phyloP scores from a whole-genome alignment of 1,140 invertebrate genomes.

The Physella acuta region DNA sequence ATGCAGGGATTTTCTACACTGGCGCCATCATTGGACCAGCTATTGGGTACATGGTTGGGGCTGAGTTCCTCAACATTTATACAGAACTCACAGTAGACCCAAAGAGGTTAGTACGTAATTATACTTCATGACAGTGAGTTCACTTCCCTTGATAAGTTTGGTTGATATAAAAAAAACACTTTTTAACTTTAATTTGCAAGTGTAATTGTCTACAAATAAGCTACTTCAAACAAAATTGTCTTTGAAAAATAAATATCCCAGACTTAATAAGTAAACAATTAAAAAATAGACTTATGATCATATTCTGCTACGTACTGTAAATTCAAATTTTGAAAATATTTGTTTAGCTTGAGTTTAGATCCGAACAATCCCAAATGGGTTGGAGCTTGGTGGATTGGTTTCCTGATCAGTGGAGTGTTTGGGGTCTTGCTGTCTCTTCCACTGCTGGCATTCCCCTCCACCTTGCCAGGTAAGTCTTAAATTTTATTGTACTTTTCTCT shows the following conservation, averaged over 20 bases:
- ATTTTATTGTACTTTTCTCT: too few species aligned
- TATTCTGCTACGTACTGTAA: too few species aligned
- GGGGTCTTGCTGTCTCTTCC: conserved; percentile 63
- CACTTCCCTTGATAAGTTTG: too few species aligned
- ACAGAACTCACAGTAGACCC: conserved; percentile 13
- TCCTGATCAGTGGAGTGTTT: conserved; percentile 68
- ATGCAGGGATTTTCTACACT: conserved; percentile 12
- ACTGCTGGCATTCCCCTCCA: conserved; percentile 43
- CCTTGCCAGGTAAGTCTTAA: conserved; percentile 48
- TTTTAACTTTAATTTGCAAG: too few species aligned
- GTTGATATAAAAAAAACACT: too few species aligned
- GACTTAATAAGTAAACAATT: background rate
- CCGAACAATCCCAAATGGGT: conserved; percentile 59
- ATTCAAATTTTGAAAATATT: too few species aligned
- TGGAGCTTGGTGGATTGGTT: conserved; percentile 69
- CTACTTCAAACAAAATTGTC: background rate
- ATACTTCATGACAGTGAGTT: too few species aligned
- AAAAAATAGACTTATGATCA: background rate
- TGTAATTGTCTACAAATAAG: too few species aligned
- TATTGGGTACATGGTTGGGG: conserved; percentile 14
- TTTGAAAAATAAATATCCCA: background rate
- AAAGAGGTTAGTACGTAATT: too few species aligned
- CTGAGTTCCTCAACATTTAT: conserved; percentile 14
- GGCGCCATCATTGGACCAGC: conserved; percentile 3
- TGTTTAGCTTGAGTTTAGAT: conserved; percentile 41